phyloP scores from a whole-genome alignment of 2,888 invertebrate species.

The Encarsia formosa region DNA sequence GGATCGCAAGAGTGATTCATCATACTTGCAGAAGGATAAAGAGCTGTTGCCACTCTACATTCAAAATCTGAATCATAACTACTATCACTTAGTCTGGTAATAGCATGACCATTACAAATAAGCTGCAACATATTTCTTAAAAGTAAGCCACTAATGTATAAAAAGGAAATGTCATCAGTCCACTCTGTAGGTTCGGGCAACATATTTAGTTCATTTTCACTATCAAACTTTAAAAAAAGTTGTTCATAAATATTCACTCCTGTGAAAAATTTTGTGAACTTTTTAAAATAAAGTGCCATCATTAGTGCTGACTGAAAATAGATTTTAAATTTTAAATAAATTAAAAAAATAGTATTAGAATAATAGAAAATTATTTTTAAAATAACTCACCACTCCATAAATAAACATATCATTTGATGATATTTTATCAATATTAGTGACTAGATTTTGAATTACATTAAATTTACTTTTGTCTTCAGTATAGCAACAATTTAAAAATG shows the following conservation, averaged over 20 bases:
- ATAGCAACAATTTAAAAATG: conserved; percentile 56
- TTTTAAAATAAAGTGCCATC: conserved; percentile 62
- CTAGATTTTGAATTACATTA: conserved; percentile 66
- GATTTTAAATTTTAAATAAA: background rate
- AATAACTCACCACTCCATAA: conserved; percentile 63
- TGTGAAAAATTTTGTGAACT: conserved; percentile 63
- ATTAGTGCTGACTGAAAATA: conserved; percentile 62
- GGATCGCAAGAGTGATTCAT: conserved; percentile 93
- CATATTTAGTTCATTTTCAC: conserved; percentile 29
- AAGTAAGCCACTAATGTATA: conserved; percentile 64
- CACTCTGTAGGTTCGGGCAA: conserved; percentile 24
- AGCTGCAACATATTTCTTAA: conserved; percentile 77
- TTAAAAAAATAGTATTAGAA: background rate
- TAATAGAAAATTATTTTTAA: background rate
- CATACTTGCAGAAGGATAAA: conserved; percentile 81
- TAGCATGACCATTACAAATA: conserved; percentile 74
- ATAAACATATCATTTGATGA: conserved; percentile 63
- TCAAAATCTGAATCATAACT: conserved; percentile 29
- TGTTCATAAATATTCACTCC: conserved; percentile 49
- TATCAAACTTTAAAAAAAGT: conserved; percentile 36
- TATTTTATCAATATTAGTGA: conserved; percentile 71
- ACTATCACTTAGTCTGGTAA: conserved; percentile 48
- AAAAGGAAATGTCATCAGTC: conserved; percentile 35
- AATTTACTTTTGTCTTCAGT: conserved; percentile 51
- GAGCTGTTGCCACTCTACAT: conserved; percentile 67